phyloP scores from a whole-genome alignment of 1,140 invertebrate species.

The Drosophila prosaltans region DNA sequence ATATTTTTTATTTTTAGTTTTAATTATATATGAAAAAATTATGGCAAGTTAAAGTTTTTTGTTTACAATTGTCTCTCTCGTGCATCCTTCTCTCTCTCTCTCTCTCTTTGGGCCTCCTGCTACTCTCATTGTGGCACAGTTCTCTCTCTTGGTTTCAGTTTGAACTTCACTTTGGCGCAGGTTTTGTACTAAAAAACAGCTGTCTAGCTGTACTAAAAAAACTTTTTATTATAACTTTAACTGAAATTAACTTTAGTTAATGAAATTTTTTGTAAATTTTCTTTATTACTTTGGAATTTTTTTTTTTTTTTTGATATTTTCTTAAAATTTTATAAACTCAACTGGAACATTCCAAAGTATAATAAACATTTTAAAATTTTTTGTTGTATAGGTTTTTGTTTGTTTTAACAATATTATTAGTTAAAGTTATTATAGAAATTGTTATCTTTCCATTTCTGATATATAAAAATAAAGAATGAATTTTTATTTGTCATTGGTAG shows the following conservation, averaged over 20 bases:
- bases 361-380: not conserved
- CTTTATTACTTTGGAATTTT: not conserved
- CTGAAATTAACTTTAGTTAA: not conserved
- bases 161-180: not conserved
- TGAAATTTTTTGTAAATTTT: not conserved
- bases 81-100: constrained; percentile 3
- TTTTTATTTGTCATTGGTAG: not conserved
- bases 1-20: not conserved
- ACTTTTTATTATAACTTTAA: not conserved
- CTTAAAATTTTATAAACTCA: too few species aligned
- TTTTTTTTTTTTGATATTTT: not conserved
- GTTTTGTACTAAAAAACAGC: not conserved
- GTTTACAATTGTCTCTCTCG: constrained; percentile 59
- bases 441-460: not conserved
- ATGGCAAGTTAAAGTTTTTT: constrained; percentile 51
- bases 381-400: too few species aligned
- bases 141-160: not conserved
- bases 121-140: constrained; percentile 1
- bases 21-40: constrained; percentile 28
- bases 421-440: not conserved
- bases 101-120: not conserved
- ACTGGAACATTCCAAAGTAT: not conserved
- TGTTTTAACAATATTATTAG: too few species aligned
- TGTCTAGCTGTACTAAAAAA: too few species aligned
- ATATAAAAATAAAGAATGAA: not conserved